A percentile compares a stretch with the other conserved stretches of the same genome.
Evolutionary conservation across 2,888 invertebrate genomes (phyloP).

Genomic region (Pandemis corylana): DNA sequence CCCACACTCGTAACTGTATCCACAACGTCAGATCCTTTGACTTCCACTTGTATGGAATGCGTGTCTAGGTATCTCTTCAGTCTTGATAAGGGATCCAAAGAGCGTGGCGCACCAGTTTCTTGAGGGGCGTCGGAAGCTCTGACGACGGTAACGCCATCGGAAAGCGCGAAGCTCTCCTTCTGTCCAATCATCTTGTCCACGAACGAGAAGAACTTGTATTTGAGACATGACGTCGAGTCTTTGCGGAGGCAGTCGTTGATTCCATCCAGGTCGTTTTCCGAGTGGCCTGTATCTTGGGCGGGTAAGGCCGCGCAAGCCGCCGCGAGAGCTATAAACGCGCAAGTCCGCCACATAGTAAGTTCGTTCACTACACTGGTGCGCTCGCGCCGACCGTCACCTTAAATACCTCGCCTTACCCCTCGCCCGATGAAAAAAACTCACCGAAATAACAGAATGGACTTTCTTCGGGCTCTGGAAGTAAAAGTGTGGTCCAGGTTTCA

Average conservation of each 20-base stretch:
- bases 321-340: slow-evolving; percentile 69
- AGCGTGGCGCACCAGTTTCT: slow-evolving; percentile 92
- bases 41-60: slow-evolving; percentile 92
- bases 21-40: slow-evolving; percentile 93
- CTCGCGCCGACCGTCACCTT: slow-evolving; percentile 65
- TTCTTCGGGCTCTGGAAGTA: slow-evolving; percentile 77
- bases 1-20: slow-evolving; percentile 92
- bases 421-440: slow-evolving; percentile 64
- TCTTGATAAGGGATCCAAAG: slow-evolving; percentile 88
- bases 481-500: slow-evolving; percentile 80
- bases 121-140: slow-evolving; percentile 88
- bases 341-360: slow-evolving; percentile 75
- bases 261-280: slow-evolving; percentile 92
- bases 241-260: slow-evolving; percentile 92
- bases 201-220: slow-evolving; percentile 94
- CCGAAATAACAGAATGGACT: slow-evolving; percentile 72
- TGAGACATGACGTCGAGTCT: slow-evolving; percentile 93
- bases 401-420: slow-evolving; percentile 73
- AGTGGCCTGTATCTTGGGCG: slow-evolving; percentile 88
- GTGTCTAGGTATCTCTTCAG: slow-evolving; percentile 91
- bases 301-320: slow-evolving; percentile 87
- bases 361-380: slow-evolving; percentile 69
- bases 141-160: slow-evolving; percentile 93
- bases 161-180: slow-evolving; percentile 91
- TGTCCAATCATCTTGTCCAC: slow-evolving; percentile 93